phyloP scores from a whole-genome alignment of 2,113 vertebrate species.

The Miniopterus natalensis region DNA sequence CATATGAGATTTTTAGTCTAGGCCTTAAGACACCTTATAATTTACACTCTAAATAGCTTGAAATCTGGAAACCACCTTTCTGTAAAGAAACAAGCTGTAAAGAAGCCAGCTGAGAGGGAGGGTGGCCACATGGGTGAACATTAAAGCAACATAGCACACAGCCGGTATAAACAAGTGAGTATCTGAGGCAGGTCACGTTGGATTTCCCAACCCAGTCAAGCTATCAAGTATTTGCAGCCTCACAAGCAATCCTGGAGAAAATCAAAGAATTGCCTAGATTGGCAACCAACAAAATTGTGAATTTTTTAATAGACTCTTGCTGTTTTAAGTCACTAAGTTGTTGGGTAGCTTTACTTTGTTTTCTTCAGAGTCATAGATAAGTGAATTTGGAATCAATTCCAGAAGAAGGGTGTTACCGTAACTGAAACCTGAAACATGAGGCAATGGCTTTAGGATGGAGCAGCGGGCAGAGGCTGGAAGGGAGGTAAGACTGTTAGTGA shows the following conservation, averaged over 20 bases:
- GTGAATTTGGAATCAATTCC: not conserved
- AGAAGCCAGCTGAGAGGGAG: not conserved
- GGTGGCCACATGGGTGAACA: not conserved
- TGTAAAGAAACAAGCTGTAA: not conserved
- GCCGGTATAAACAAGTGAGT: not conserved
- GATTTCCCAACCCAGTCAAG: not conserved
- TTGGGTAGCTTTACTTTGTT: not conserved
- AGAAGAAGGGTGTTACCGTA: not conserved
- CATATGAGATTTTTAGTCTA: not conserved
- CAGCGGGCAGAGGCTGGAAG: not conserved
- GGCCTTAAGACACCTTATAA: not conserved
- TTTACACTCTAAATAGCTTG: not conserved
- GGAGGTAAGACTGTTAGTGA: not conserved
- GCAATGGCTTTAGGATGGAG: not conserved
- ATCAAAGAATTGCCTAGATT: not conserved
- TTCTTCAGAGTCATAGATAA: not conserved
- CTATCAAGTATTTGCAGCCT: not conserved
- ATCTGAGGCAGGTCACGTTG: not conserved
- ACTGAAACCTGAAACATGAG: not conserved
- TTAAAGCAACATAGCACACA: not conserved
- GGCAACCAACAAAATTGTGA: not conserved
- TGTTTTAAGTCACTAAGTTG: not conserved
- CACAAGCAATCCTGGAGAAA: not conserved
- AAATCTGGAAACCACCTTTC: not conserved
- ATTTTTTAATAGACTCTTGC: not conserved